Percentiles rank a stretch among this genome's conserved stretches.
phyloP scores from a whole-genome alignment of 1,140 invertebrate species.

The Anastrepha ludens region DNA sequence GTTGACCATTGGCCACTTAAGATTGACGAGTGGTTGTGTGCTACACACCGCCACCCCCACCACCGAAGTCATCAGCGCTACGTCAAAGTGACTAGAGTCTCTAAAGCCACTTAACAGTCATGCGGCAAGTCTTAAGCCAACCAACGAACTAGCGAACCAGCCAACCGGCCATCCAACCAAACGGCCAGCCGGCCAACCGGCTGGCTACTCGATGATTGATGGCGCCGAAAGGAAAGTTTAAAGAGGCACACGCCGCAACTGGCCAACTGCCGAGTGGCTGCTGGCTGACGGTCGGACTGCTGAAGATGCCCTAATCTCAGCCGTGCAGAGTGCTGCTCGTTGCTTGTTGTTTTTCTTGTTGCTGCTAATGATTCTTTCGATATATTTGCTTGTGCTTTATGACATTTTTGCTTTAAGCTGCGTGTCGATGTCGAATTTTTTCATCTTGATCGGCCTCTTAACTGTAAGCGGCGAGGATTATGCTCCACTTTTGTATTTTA shows the following conservation, averaged over 20 bases:
- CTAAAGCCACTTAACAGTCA: conserved; percentile 20
- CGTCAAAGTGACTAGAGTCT: background rate
- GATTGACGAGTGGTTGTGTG: background rate
- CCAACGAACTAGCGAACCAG: background rate
- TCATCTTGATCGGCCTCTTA: background rate
- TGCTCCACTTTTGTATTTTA: background rate
- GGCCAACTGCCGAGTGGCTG: background rate
- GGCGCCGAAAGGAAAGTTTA: conserved; percentile 46
- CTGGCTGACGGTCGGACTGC: background rate
- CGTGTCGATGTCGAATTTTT: background rate
- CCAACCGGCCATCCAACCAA: no score
- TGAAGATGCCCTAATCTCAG: conserved; percentile 13
- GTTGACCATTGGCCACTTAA: background rate
- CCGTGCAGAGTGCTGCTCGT: background rate
- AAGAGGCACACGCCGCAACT: conserved; percentile 41
- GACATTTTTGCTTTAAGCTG: background rate
- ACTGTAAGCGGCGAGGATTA: background rate
- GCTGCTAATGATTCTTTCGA: background rate
- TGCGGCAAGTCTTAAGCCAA: conserved; percentile 15
- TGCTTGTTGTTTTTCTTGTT: background rate
- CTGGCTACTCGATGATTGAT: conserved; percentile 40
- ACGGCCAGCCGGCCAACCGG: background rate
- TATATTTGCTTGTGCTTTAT: background rate
- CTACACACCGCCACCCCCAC: conserved; percentile 17
- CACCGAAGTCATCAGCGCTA: background rate